Percentiles rank a stretch among this genome's conserved stretches.
phyloP scores from a whole-genome alignment of 2,888 invertebrate species.

The Drosophila nigricruria region DNA sequence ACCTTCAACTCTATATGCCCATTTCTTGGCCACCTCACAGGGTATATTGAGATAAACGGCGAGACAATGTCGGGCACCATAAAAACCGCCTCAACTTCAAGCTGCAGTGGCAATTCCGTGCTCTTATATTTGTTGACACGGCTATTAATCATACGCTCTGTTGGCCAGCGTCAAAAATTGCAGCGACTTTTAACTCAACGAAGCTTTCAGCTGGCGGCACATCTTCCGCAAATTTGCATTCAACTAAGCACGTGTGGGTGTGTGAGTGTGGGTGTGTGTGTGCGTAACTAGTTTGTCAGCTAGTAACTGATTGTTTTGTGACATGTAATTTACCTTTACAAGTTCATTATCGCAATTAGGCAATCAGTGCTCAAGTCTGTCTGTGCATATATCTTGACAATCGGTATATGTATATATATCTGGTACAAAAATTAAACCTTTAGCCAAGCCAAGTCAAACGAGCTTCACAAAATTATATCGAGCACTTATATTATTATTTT shows the following conservation, averaged over 20 bases:
- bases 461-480: slow-evolving; percentile 7
- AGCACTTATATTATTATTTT: background rate
- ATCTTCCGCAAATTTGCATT: slow-evolving; percentile 65
- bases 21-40: background rate
- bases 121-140: slow-evolving; percentile 62
- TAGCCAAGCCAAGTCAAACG: slow-evolving; percentile 28
- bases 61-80: slow-evolving; percentile 26
- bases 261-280: slow-evolving; percentile 1
- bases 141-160: slow-evolving; percentile 70
- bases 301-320: slow-evolving; percentile 36
- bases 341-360: slow-evolving; percentile 62
- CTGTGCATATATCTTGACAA: background rate
- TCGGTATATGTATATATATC: background rate
- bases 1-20: background rate
- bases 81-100: slow-evolving; percentile 13
- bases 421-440: too few species aligned
- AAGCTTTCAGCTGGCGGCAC: slow-evolving; percentile 30
- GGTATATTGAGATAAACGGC: slow-evolving; percentile 33
- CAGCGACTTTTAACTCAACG: slow-evolving; percentile 28
- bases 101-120: slow-evolving; percentile 22
- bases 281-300: slow-evolving; percentile 18
- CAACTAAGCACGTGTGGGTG: slow-evolving; percentile 8
- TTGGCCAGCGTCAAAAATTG: slow-evolving; percentile 47
- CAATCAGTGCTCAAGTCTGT: slow-evolving; percentile 1
- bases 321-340: slow-evolving; percentile 42